Base-by-base conservation (phyloP, 1,140 invertebrate genomes). In the Stegodyphus mimosarum region DNA sequence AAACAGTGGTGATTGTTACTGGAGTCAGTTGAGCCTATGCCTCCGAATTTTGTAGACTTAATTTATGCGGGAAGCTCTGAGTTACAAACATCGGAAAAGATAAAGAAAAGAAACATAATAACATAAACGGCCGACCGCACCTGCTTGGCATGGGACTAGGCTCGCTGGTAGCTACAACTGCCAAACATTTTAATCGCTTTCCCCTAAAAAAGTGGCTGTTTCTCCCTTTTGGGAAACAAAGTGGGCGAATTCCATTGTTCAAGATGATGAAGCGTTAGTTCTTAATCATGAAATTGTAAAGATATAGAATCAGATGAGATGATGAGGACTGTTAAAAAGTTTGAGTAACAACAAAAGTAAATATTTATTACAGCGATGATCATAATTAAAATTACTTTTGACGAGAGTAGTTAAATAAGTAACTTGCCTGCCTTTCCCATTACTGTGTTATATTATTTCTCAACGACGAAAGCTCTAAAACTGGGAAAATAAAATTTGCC, bases 1-100 rank as follows among this genome's bases (percentile, higher is more conserved):
- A 74, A 53, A 74, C 70, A 83, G 60, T 66, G 71, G 33, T 73
- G 70, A 73, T 83, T 83, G 80, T 73, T 74, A 64, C 55, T 64
- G 15, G 55, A 74, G 7, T 60, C 15, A 60, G 55, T 60, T 9
- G 55, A 9, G 55, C 55, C 55, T 66, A 48, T 66, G 55, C 33
- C 33, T 50, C 13, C 11, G 50, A 78, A 69, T 69, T 78, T 63
- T 33, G 51, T 69, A 52, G 48, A 48, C 50, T 83, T 83, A 83
- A 83, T 83, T 83, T 83, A 83, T 83, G 53, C 78, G 18, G 18
- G 67, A 50, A 18, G 55, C 15, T 76, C 17, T 33, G 33, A 49
- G 76, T 33, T 72, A 81, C 52, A 81, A 81, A 81, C 80, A 83
- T 7, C 49, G 18, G 66, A 67, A 11, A 67, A 67, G 33, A 67